phyloP scores from a whole-genome alignment of 2,113 vertebrate genomes.

The Psilopsiagon aurifrons region DNA sequence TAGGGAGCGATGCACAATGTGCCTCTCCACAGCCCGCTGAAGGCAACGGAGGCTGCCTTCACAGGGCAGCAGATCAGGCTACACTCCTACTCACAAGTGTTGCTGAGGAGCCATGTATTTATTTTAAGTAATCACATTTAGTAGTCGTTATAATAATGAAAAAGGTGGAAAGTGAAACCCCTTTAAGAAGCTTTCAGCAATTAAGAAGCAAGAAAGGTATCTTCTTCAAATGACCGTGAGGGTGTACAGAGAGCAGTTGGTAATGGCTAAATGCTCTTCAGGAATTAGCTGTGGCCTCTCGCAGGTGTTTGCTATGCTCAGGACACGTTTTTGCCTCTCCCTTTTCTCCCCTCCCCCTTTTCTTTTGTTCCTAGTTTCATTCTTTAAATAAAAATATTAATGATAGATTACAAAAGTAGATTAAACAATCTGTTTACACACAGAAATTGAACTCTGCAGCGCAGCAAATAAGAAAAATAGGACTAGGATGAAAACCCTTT shows the following conservation, averaged over 20 bases:
- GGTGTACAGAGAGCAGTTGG: not conserved
- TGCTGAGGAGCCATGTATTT: not conserved
- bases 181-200: conserved; percentile 11
- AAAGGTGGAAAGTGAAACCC: not conserved
- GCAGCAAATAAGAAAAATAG: not conserved
- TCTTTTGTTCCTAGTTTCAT: not conserved
- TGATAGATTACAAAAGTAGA: not conserved
- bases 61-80: not conserved
- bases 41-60: not conserved
- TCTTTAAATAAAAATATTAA: not conserved
- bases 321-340: not conserved
- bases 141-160: not conserved
- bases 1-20: not conserved
- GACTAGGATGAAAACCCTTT: not conserved
- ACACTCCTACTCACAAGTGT: rapidly evolving
- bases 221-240: not conserved
- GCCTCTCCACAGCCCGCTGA: not conserved
- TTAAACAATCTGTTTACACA: not conserved
- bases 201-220: not conserved
- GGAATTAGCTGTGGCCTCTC: not conserved
- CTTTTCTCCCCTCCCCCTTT: not conserved
- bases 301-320: not conserved
- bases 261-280: not conserved
- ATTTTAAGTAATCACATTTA: not conserved
- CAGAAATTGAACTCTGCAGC: not conserved